A percentile compares a stretch with the other conserved stretches of the same genome.
phyloP scores from a whole-genome alignment of 2,113 vertebrate genomes.

The Brevimyrus niger region DNA sequence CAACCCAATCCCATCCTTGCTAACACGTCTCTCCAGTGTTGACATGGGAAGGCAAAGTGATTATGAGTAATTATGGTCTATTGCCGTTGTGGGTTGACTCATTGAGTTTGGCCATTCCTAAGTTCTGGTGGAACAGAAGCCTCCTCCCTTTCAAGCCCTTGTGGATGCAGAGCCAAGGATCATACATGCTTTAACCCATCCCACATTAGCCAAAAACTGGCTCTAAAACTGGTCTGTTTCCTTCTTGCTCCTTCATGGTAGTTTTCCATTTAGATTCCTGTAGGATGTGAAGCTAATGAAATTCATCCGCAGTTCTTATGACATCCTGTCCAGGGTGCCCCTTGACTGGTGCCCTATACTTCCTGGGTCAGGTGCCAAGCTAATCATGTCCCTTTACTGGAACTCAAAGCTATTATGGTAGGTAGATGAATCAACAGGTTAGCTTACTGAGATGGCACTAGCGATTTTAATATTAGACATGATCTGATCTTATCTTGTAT shows the following conservation, averaged over 20 bases:
- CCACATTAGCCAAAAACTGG: not conserved
- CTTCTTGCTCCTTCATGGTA: not conserved
- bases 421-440: not conserved
- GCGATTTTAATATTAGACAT: not conserved
- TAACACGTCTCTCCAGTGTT: not conserved
- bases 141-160: not conserved
- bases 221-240: not conserved
- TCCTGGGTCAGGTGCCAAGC: not conserved
- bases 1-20: not conserved
- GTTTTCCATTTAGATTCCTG: not conserved
- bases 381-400: not conserved
- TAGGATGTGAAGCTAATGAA: not conserved
- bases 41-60: not conserved
- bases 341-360: not conserved
- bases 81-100: not conserved
- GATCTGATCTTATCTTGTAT: not conserved
- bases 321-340: not conserved
- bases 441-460: not conserved
- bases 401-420: not conserved
- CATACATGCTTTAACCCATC: not conserved
- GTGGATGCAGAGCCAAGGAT: not conserved
- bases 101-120: not conserved
- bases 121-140: not conserved
- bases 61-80: not conserved
- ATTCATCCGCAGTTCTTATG: not conserved